These are phyloP conservation scores for Psittacula echo DNA, from an alignment of 2,797 vertebrate species.

Conservation along the genomic window DNA sequence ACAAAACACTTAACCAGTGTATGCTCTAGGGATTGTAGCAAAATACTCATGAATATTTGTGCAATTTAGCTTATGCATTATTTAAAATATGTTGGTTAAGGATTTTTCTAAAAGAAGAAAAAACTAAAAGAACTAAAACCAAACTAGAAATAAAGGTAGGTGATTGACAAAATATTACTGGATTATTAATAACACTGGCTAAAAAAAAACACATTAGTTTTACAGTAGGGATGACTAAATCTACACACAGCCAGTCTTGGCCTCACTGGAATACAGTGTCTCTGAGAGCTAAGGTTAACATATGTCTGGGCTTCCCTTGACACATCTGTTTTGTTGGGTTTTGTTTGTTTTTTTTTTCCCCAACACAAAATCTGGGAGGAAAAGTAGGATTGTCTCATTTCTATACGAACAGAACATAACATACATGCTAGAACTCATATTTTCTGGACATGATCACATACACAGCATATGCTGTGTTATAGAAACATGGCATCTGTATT, in stretches of 20 bases:
- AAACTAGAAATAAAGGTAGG: neutral
- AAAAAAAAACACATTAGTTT: neutral
- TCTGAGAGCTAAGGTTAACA: neutral
- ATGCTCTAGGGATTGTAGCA: neutral
- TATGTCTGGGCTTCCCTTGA: neutral
- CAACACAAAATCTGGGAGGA: neutral
- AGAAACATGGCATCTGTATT: neutral
- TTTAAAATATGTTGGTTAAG: neutral
- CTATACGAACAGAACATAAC: neutral
- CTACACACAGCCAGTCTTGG: neutral
- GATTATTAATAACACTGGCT: neutral
- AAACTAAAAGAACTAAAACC: neutral
- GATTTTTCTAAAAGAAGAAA: neutral
- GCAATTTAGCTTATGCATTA: neutral
- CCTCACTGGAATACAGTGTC: neutral
- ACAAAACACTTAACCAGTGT: neutral
- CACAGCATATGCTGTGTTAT: neutral
- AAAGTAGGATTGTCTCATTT: neutral
- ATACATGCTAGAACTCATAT: neutral
- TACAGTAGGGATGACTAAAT: neutral
- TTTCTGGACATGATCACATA: neutral
- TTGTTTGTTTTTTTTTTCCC: neutral
- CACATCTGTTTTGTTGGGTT: fast-evolving
- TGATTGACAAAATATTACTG: neutral
- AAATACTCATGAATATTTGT: neutral